A percentile compares a stretch with the other conserved stretches of the same genome.
Evolutionary conservation across 2,888 invertebrate species (phyloP).

Genomic region (Chaetogeoica ovagalla): DNA sequence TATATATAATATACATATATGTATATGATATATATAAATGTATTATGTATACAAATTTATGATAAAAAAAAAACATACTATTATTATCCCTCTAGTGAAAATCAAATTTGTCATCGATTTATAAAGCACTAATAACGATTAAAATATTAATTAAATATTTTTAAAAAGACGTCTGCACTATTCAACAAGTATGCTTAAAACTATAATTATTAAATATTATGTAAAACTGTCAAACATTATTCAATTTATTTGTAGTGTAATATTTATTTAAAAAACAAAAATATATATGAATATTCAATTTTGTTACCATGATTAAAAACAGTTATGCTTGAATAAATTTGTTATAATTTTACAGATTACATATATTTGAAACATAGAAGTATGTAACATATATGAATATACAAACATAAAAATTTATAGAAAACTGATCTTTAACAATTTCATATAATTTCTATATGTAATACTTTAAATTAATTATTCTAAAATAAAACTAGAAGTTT

Average conservation of each 20-base stretch:
- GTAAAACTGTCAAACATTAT: slow-evolving; percentile 34
- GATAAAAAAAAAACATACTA: slow-evolving; percentile 19
- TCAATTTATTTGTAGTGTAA: slow-evolving; percentile 23
- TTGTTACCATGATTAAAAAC: slow-evolving; percentile 51
- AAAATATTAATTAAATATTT: slow-evolving; percentile 38
- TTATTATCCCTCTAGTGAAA: slow-evolving; percentile 36
- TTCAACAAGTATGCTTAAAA: slow-evolving; percentile 41
- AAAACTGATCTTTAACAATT: no score
- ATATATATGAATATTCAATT: slow-evolving; percentile 38
- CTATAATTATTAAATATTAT: slow-evolving; percentile 32
- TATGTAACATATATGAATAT: not conserved
- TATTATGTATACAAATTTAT: slow-evolving; percentile 20
- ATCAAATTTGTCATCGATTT: slow-evolving; percentile 36
- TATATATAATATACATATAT: slow-evolving; percentile 19
- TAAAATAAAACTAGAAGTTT: no score
- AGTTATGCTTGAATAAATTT: slow-evolving; percentile 38
- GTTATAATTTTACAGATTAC: slow-evolving; percentile 32
- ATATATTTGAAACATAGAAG: not conserved
- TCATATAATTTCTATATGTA: no score
- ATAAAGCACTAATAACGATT: slow-evolving; percentile 37
- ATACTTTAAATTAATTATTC: no score
- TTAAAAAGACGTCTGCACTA: slow-evolving; percentile 36
- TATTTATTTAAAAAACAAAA: slow-evolving; percentile 40
- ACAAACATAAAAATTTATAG: not conserved
- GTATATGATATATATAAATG: slow-evolving; percentile 11